Percentiles rank a stretch among this genome's conserved stretches.
These are phyloP conservation scores for Zootermopsis nevadensis DNA, from an alignment of 2,888 invertebrate species.

Conservation along the genomic window DNA sequence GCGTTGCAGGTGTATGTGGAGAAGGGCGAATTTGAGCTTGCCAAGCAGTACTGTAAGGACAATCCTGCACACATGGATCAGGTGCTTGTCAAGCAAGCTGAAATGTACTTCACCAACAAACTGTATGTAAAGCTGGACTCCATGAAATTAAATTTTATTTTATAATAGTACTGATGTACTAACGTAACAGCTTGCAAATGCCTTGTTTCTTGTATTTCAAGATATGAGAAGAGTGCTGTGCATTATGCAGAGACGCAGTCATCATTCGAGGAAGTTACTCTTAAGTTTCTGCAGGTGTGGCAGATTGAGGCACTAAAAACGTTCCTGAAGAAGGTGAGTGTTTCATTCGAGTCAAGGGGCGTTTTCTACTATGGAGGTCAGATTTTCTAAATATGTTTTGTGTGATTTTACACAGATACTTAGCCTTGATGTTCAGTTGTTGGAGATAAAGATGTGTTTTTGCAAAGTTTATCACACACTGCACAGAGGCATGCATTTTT, in stretches of 20 bases:
- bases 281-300: conserved; percentile 87
- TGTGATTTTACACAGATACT: no score
- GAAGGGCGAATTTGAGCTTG: conserved; percentile 85
- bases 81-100: conserved; percentile 89
- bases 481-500: no score
- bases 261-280: conserved; percentile 93
- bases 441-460: no score
- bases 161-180: not conserved
- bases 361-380: no score
- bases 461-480: no score
- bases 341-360: no score
- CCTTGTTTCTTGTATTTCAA: conserved; percentile 54
- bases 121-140: conserved; percentile 65
- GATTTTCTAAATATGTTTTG: no score
- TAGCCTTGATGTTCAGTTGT: no score
- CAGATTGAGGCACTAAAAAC: conserved; percentile 88
- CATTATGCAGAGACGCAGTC: conserved; percentile 91
- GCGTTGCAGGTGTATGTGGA: conserved; percentile 80
- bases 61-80: conserved; percentile 85
- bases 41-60: conserved; percentile 84
- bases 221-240: conserved; percentile 84
- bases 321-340: conserved; percentile 76
- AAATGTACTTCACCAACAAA: conserved; percentile 81
- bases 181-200: no score
- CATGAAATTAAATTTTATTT: not conserved